Evolutionary conservation across 2,797 vertebrate genomes (phyloP), one percentile per base, ranked within the genome.

Genomic region (Crax fasciolata): DNA sequence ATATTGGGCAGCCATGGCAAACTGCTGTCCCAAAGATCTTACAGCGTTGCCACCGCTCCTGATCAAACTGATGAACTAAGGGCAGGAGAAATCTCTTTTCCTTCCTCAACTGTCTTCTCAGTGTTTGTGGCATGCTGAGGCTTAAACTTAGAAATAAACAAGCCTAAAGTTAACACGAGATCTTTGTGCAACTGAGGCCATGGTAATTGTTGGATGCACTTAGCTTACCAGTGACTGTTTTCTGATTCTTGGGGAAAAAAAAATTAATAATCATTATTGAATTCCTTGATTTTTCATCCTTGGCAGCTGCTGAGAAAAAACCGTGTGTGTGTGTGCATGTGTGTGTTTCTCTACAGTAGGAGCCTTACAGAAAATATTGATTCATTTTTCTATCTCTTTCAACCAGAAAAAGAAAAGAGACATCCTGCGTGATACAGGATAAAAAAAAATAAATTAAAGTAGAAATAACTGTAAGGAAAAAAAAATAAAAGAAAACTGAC

Each of bases 391-490:
- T 72, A 20, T 54, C 59, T 90, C 43, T 66, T 78, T 90, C 68
- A 82, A 75, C 9, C 43, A 78, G 30, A 23, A 13, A 55, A 57
- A 32, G 52, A 77, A 78, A 24, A 46, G 49, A 76, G 2, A 9
- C 24, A 52, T 82, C 70, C 58, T 95, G 58, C 75, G 15, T 59
- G 13, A 55, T 35, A 41, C 30, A 68, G 63, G 20, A 32, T 73
- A 46, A 38, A 48, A 28, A 52, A 72, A 93, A 93, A 72, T 9
- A 68, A 94, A 92, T 92, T 87, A 91, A 90, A 91, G 82, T 67
- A 51, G 78, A 76, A 87, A 91, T 66, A 91, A 92, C 57, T 5
- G 5, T 27, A 74, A 87, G 48, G 41, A 68, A 3, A 57, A 62
- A 39, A 13, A 73, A 15, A 46, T 73, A 9, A 72, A 93, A 90